Base-by-base conservation (phyloP, 2,888 invertebrate species). In the Epistrophe grossulariae region DNA sequence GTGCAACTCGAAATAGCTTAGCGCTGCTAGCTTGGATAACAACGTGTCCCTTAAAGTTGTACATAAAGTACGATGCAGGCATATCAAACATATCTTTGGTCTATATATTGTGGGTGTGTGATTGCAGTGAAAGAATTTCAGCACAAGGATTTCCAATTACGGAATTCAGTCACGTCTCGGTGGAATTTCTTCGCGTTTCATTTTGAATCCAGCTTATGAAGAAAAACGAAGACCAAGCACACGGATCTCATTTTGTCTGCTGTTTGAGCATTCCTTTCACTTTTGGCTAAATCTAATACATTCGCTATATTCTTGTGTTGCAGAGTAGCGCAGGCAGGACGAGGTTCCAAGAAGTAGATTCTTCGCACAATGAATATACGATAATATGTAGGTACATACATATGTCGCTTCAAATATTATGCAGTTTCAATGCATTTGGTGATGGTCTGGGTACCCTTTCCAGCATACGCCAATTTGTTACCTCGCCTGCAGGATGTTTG, bases 261-360 rank as follows among this genome's bases (percentile, higher is more conserved):
- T 80, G 80, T 40, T 84, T 80, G 81, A 84, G 81, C 72, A 84
- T 84, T 84, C 81, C 84, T 84, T 84, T 84, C 84, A 84, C 84
- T 84, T 84, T 84, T 84, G 77, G 79, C 74, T 40, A 76, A 50
- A 70, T 71, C 84, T 50, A 79, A 79, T 79, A 45, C 70, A 59
- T 64, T 50, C 31, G 64, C 48, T 64, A 24, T 64, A 57, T 31
- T 55, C 52, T 64, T 71, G 62, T 17, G 40, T 17, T 19, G 13
- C 3, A 35, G 52, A 19, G 19, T 6, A 35, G 52, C 6, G 13
- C 13, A 24, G 7, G 24, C 13, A 31, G 43, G 13, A 43, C 35
- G 17, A 52, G 24, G 38, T 28, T 35, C 15, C 43, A 4, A 66
- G 17, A 50, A 52, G 57, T 15, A 50, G 73, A 19, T 60, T 19